Conservation (phyloP, 2,888 invertebrate species). For the Himalopsyche tibetana region DNA sequence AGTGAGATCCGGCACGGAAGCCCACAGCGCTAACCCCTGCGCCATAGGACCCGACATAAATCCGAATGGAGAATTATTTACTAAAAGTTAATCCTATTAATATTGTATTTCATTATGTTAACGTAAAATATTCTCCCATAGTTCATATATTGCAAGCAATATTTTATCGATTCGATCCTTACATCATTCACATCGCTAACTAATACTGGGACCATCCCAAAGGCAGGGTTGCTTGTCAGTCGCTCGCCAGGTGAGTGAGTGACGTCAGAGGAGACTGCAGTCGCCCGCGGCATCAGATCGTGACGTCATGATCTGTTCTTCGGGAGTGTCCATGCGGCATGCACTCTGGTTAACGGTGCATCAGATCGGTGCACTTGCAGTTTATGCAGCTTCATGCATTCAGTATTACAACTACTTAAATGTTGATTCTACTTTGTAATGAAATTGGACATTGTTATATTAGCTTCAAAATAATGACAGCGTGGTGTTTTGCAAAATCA, state of each 20-base stretch:
- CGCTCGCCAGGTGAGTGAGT: constrained; percentile 14
- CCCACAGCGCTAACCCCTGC: too few relatives aligned
- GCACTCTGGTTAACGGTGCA: constrained; percentile 23
- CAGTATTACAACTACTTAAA: background rate
- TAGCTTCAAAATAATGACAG: too few relatives aligned
- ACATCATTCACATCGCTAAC: background rate
- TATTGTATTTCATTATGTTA: too few relatives aligned
- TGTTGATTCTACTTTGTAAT: constrained; percentile 2
- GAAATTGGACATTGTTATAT: constrained; percentile 19
- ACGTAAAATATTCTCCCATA: too few relatives aligned
- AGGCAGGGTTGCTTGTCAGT: background rate
- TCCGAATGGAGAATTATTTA: too few relatives aligned
- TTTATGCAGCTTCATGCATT: constrained; percentile 3
- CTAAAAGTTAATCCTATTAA: too few relatives aligned
- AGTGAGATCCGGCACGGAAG: too few relatives aligned
- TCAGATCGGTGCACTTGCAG: constrained; percentile 31
- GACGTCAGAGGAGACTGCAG: constrained; percentile 35
- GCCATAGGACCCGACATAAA: too few relatives aligned
- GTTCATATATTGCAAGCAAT: background rate
- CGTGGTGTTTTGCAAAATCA: too few relatives aligned
- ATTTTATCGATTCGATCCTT: background rate
- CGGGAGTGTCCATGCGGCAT: background rate
- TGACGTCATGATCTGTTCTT: constrained; percentile 31
- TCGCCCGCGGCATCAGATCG: constrained; percentile 27
- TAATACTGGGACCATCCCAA: background rate